These are phyloP conservation scores for Paracentrotus lividus DNA, from an alignment of 53 echinoderm and acorn worm genomes.

Conservation along the genomic window DNA sequence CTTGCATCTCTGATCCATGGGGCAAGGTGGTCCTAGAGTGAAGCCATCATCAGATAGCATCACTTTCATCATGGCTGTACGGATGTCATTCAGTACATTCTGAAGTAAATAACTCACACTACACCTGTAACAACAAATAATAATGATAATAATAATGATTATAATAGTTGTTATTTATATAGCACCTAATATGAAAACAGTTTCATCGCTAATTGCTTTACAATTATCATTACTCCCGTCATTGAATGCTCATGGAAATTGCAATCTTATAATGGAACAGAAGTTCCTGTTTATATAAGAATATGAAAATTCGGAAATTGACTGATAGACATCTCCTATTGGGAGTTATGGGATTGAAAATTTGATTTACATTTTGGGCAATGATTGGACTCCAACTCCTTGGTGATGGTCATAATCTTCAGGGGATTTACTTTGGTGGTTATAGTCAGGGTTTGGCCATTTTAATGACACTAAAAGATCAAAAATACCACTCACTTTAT, in stretches of 20 bases:
- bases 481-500: background rate
- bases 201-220: too few species aligned
- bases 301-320: background rate
- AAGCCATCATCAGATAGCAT: background rate
- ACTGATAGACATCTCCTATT: background rate
- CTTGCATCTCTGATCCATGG: conserved; percentile 2
- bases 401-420: too few species aligned
- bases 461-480: background rate
- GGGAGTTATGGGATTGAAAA: background rate
- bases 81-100: conserved; percentile 3
- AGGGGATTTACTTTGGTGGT: too few species aligned
- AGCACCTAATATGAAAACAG: too few species aligned
- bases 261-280: background rate
- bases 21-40: conserved; percentile 29
- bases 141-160: too few species aligned
- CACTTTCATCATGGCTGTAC: conserved; percentile 8
- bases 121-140: background rate
- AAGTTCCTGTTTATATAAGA: too few species aligned
- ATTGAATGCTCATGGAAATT: too few species aligned
- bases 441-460: too few species aligned
- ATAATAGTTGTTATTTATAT: too few species aligned
- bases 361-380: too few species aligned
- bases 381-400: too few species aligned
- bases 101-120: background rate
- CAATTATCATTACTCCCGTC: too few species aligned